phyloP scores from a whole-genome alignment of 2,888 invertebrate genomes.

The Eupithecia subumbrata region DNA sequence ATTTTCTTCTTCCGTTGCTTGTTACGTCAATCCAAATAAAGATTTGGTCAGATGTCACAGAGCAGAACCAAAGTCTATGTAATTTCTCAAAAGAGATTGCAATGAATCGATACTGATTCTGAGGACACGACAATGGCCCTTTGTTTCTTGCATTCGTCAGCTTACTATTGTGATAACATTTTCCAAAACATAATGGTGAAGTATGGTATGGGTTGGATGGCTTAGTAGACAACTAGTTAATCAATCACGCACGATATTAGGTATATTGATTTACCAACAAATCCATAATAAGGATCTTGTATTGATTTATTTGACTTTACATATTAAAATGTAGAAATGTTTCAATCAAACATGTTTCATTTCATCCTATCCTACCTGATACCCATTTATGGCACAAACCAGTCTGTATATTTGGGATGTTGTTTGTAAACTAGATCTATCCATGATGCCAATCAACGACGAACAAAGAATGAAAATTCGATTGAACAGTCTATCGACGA shows the following conservation, averaged over 20 bases:
- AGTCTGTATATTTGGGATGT: constrained; percentile 35
- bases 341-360: constrained; percentile 42
- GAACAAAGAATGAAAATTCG: constrained; percentile 35
- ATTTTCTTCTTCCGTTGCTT: constrained; percentile 19
- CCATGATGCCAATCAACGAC: constrained; percentile 41
- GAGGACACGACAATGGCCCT: constrained; percentile 67
- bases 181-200: constrained; percentile 24
- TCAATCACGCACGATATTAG: constrained; percentile 16
- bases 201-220: background rate
- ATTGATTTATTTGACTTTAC: constrained; percentile 63
- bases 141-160: constrained; percentile 56
- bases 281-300: constrained; percentile 56
- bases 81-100: constrained; percentile 64
- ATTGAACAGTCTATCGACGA: constrained; percentile 52
- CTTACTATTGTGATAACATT: constrained; percentile 18
- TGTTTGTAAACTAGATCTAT: constrained; percentile 31
- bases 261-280: constrained; percentile 56
- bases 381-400: constrained; percentile 44
- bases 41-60: constrained; percentile 17
- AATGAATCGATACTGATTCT: constrained; percentile 59
- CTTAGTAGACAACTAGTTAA: background rate
- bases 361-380: constrained; percentile 40
- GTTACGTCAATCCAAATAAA: constrained; percentile 20
- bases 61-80: constrained; percentile 29
- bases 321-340: constrained; percentile 50